phyloP scores from a whole-genome alignment of 2,888 invertebrate species.

The Scaptomyza reducta region DNA sequence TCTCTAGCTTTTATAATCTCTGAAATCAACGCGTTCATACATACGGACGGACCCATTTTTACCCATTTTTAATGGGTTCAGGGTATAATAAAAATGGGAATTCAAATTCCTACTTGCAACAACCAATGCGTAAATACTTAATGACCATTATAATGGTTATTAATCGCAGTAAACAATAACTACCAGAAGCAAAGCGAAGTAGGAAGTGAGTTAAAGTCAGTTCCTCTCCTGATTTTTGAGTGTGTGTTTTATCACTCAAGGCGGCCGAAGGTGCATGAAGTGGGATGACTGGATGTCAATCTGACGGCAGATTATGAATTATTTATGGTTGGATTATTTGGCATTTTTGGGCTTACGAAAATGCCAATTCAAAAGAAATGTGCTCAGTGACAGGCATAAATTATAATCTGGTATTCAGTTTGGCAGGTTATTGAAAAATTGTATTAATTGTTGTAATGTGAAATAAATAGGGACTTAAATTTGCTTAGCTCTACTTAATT shows the following conservation, averaged over 20 bases:
- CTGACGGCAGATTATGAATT: constrained; percentile 50
- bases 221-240: constrained; percentile 4
- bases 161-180: constrained; percentile 1
- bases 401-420: constrained; percentile 6
- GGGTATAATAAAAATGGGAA: too few relatives aligned
- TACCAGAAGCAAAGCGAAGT: neutral
- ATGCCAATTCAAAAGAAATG: constrained; percentile 20
- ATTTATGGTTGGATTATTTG: constrained; percentile 53
- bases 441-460: too few relatives aligned
- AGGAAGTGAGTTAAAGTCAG: constrained; percentile 1
- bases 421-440: neutral
- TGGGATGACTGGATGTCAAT: neutral
- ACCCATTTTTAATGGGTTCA: too few relatives aligned
- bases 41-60: too few relatives aligned
- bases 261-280: neutral
- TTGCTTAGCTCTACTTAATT: too few relatives aligned
- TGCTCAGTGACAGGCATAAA: constrained; percentile 16
- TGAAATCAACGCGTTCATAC: too few relatives aligned
- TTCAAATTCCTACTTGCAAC: too few relatives aligned
- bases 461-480: too few relatives aligned
- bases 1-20: too few relatives aligned
- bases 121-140: constrained; percentile 10
- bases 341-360: constrained; percentile 33
- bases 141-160: neutral
- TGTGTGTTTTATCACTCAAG: constrained; percentile 19